Percentiles rank a stretch among this genome's conserved stretches.
These are phyloP conservation scores for Semotilus atromaculatus DNA, from an alignment of 2,797 vertebrate genomes.

Conservation along the genomic window DNA sequence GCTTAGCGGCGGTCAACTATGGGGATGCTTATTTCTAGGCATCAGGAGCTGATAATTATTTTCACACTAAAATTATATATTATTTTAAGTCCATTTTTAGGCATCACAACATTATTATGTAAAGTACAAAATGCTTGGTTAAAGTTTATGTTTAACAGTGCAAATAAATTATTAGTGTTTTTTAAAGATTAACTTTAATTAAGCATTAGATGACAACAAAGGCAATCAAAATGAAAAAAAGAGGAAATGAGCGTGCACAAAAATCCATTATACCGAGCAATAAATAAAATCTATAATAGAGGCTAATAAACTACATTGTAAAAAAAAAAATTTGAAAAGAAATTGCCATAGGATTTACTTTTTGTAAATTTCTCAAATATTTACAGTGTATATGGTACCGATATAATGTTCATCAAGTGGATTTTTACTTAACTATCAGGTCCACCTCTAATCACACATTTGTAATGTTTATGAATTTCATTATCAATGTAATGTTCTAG, in stretches of 20 bases:
- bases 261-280: not conserved
- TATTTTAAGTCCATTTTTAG: not conserved
- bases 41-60: not conserved
- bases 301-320: not conserved
- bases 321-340: not conserved
- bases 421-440: not conserved
- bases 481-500: slow-evolving; percentile 66
- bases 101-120: not conserved
- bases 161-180: not conserved
- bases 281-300: not conserved
- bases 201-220: not conserved
- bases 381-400: not conserved
- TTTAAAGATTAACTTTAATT: not conserved
- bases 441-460: not conserved
- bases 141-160: not conserved
- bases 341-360: not conserved
- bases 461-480: not conserved
- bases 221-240: not conserved
- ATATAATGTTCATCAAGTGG: not conserved
- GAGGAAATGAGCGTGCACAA: not conserved
- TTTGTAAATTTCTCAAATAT: not conserved
- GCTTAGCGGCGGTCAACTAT: not conserved
- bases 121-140: not conserved
- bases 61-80: not conserved
- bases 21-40: not conserved